Evolutionary conservation across 1,140 invertebrate species (phyloP).

Genomic region (Hetaerina americana): DNA sequence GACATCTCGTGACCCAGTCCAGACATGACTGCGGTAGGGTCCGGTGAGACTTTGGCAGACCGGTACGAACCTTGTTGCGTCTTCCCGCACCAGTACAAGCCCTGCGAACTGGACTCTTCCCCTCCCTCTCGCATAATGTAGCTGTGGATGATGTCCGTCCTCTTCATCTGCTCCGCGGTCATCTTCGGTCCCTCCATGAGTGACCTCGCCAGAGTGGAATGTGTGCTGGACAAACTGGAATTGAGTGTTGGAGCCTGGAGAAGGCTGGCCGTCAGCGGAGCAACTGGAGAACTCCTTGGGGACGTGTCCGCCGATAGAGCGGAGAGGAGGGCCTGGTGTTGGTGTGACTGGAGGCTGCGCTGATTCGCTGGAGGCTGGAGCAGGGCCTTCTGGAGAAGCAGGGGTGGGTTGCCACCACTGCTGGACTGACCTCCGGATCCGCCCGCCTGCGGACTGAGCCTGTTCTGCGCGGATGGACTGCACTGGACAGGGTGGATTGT

Average conservation of each 20-base stretch:
- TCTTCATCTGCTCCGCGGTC: slow-evolving; percentile 77
- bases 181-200: slow-evolving; percentile 77
- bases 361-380: background rate
- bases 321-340: slow-evolving; percentile 5
- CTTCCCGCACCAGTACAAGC: background rate
- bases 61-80: slow-evolving; percentile 14
- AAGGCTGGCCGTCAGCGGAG: slow-evolving; percentile 11
- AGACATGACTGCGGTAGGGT: slow-evolving; percentile 28
- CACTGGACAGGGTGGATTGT: slow-evolving; percentile 19
- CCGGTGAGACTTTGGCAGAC: slow-evolving; percentile 17
- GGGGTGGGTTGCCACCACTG: slow-evolving; percentile 36
- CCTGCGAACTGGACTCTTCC: slow-evolving; percentile 16
- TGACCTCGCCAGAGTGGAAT: slow-evolving; percentile 73
- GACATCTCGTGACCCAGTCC: slow-evolving; percentile 30
- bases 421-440: slow-evolving; percentile 28
- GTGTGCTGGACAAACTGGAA: slow-evolving; percentile 58
- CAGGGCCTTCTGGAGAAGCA: slow-evolving; percentile 23
- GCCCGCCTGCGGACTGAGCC: background rate
- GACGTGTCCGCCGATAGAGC: background rate
- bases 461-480: slow-evolving; percentile 22
- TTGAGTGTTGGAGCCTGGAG: slow-evolving; percentile 7
- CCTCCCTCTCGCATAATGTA: slow-evolving; percentile 67
- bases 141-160: slow-evolving; percentile 77
- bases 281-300: slow-evolving; percentile 3
- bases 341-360: background rate